A percentile compares a stretch with the other conserved stretches of the same genome.
Evolutionary conservation across 2,888 invertebrate species (phyloP).

Genomic region (Octonoba sinensis): DNA sequence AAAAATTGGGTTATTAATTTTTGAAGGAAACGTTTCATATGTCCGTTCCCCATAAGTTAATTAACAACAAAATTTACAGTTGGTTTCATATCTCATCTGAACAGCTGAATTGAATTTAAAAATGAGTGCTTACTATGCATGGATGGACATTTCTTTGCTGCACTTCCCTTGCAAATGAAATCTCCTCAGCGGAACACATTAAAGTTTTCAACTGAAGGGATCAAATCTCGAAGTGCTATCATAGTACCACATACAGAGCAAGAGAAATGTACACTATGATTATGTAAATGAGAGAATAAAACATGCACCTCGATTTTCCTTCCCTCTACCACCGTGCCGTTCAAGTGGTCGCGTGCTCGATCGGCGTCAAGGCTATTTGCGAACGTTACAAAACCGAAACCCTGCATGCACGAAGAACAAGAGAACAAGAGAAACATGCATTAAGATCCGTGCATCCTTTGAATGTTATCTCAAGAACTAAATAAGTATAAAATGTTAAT

Average conservation of each 20-base stretch:
- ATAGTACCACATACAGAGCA: constrained; percentile 12
- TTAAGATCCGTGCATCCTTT: constrained; percentile 61
- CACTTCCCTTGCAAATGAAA: too few species aligned
- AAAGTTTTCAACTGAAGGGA: too few species aligned
- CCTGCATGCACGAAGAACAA: constrained; percentile 76
- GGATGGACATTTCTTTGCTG: constrained; percentile 61
- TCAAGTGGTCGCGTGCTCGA: constrained; percentile 99
- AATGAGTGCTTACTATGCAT: constrained; percentile 27
- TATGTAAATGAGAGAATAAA: too few species aligned
- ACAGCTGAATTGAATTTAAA: constrained; percentile 8
- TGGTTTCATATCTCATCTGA: too few species aligned
- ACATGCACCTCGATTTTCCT: constrained; percentile 97
- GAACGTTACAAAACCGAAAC: constrained; percentile 99
- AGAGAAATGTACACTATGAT: constrained; percentile 12
- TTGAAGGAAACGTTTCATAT: too few species aligned
- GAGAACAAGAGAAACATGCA: constrained; percentile 51
- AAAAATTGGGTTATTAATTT: too few species aligned
- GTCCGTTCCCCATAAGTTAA: too few species aligned
- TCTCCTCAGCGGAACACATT: too few species aligned
- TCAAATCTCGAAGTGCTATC: constrained; percentile 34
- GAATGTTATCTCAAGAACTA: not conserved
- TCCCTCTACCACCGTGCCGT: constrained; percentile 99
- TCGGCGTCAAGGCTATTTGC: constrained; percentile 99
- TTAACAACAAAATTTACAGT: too few species aligned
- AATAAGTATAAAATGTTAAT: too few species aligned